Evolutionary conservation across 2,888 invertebrate species (phyloP), one percentile per base, ranked within the genome.

Genomic region (Hemicrepidius hirtus): DNA sequence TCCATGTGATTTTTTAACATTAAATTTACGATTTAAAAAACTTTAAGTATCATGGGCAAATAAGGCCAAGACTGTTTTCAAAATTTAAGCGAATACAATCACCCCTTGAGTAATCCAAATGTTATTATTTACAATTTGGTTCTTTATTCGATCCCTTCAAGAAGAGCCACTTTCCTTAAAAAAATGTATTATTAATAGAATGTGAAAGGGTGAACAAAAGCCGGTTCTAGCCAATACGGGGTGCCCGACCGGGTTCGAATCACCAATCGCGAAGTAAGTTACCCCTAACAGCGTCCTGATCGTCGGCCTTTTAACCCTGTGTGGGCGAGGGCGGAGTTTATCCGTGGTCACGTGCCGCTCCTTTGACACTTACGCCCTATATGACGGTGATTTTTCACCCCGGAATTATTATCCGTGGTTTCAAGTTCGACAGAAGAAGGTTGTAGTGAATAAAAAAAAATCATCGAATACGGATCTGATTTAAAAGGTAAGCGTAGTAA

Each of bases 181-280:
- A 40, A 40, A 41, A 20, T 9, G 44, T 46, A 49, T 64, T 68
- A 59, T 73, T 73, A 64, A 59, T 55, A 41, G 16, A 80, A 80
- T 80, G 81, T 80, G 82, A 82, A 83, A 83, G 83, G 84, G 83
- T 82, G 84, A 81, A 82, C 82, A 80, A 80, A 80, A 80, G 77
- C 74, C 77, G 65, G 35, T 69, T 44, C 64, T 69, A 76, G 65
- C 78, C 76, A 78, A 77, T 77, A 60, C 72, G 40, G 62, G 53
- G 24, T 28, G 24, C 37, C 44, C 35, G 49, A 63, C 24, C 18
- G 37, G 71, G 76, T 63, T 57, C 59, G 65, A 50, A 60, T 73
- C 76, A 76, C 83, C 83, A 84, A 84, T 84, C 74, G 75, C 67
- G 55, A 66, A 70, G 59, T 70, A 59, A 74, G 63, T 35, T 70